Conservation (phyloP, 2,888 invertebrate genomes). For the Perizoma flavofasciatum region DNA sequence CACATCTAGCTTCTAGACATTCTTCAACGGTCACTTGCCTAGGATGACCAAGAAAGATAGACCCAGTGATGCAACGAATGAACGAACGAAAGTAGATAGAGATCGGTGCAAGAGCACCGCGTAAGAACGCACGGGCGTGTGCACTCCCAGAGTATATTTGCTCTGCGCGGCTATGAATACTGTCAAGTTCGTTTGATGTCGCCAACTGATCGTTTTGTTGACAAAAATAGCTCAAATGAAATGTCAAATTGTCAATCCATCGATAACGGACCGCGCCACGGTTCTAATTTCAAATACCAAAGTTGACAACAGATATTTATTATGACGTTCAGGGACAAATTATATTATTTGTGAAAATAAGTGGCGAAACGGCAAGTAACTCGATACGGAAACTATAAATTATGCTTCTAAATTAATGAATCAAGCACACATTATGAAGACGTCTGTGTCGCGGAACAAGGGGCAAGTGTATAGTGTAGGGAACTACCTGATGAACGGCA, state of each 20-base stretch:
- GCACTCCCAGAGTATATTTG: not conserved
- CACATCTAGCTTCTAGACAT: too few relatives aligned
- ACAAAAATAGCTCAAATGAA: constrained; percentile 67
- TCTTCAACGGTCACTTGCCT: too few relatives aligned
- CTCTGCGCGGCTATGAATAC: constrained; percentile 15
- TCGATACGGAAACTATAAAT: constrained; percentile 41
- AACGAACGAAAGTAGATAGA: too few relatives aligned
- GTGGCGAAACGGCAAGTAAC: constrained; percentile 17
- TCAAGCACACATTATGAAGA: constrained; percentile 54
- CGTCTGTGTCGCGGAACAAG: constrained; percentile 61
- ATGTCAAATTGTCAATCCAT: constrained; percentile 55
- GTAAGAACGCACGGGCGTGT: too few relatives aligned
- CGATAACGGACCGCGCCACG: constrained; percentile 30
- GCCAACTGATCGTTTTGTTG: constrained; percentile 41
- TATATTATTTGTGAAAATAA: constrained; percentile 19
- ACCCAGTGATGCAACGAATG: too few relatives aligned
- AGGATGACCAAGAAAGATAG: too few relatives aligned
- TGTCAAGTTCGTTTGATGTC: constrained; percentile 32
- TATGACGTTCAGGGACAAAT: constrained; percentile 37
- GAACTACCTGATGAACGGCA: constrained; percentile 88
- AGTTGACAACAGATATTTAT: constrained; percentile 24
- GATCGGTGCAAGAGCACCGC: too few relatives aligned
- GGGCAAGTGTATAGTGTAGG: constrained; percentile 85
- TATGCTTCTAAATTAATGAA: constrained; percentile 67
- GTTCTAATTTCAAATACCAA: constrained; percentile 29